Conservation (phyloP, 2,113 vertebrate genomes). For the Corvus cornix region DNA sequence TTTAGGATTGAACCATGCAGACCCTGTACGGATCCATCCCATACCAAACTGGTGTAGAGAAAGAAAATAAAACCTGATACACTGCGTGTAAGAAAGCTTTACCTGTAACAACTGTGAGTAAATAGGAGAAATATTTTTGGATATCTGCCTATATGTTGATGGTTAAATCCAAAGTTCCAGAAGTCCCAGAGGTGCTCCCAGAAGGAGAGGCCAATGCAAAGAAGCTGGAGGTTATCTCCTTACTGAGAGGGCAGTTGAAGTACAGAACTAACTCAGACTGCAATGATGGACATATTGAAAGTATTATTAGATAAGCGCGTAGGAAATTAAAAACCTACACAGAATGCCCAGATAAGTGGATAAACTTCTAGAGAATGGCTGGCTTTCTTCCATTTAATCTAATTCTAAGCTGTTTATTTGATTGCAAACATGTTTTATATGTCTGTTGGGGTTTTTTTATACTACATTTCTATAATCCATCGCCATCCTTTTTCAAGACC, state of each 20-base stretch:
- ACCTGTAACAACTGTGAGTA: background rate
- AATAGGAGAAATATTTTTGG: background rate
- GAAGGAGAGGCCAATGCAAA: background rate
- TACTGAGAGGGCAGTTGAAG: background rate
- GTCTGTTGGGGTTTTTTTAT: background rate
- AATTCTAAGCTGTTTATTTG: background rate
- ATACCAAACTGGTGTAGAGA: background rate
- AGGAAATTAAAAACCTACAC: background rate
- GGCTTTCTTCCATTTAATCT: conserved; percentile 7
- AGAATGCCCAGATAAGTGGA: background rate
- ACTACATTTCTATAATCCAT: background rate
- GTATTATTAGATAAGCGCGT: background rate
- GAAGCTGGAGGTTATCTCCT: background rate
- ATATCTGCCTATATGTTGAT: background rate
- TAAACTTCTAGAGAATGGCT: background rate
- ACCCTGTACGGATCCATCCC: background rate
- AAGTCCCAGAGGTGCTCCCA: background rate
- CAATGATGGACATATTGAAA: background rate
- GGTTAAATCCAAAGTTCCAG: background rate
- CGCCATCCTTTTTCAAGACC: background rate
- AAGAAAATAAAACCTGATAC: background rate
- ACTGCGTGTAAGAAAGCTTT: background rate
- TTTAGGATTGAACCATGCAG: background rate
- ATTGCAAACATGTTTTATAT: background rate
- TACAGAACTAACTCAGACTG: background rate